Evolutionary conservation across 2,888 invertebrate genomes (phyloP).

Genomic region (Coleophora flavipennella): DNA sequence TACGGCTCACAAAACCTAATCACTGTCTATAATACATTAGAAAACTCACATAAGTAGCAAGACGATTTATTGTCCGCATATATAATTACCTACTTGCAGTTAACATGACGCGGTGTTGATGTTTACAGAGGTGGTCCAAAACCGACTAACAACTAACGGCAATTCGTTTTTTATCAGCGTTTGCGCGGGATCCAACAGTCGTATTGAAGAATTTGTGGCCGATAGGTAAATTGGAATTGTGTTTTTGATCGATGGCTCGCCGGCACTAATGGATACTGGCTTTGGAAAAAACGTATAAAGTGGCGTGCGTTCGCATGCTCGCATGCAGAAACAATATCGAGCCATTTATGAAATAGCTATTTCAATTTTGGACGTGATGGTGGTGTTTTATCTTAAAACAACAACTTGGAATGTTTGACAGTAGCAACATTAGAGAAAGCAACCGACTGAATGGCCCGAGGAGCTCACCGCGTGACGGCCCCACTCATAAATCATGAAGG

Average conservation of each 20-base stretch:
- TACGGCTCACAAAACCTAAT: neutral
- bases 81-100: neutral
- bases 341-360: too few relatives aligned
- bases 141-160: conserved; percentile 15
- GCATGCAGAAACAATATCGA: conserved; percentile 34
- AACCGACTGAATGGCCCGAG: conserved; percentile 40
- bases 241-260: conserved; percentile 55
- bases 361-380: neutral
- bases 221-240: conserved; percentile 66
- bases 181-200: conserved; percentile 39
- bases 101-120: neutral
- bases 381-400: too few relatives aligned
- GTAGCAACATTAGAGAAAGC: neutral
- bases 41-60: too few relatives aligned
- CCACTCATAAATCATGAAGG: conserved; percentile 53
- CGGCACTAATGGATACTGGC: conserved; percentile 37
- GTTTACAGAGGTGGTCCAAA: conserved; percentile 3
- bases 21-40: too few relatives aligned
- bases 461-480: conserved; percentile 32
- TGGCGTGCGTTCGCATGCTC: conserved; percentile 28
- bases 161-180: conserved; percentile 51
- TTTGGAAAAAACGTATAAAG: conserved; percentile 27
- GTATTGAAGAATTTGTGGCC: conserved; percentile 65
- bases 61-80: neutral
- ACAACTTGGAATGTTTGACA: conserved; percentile 6